Base-by-base conservation (phyloP, 2,797 vertebrate species). In the Champsocephalus esox region DNA sequence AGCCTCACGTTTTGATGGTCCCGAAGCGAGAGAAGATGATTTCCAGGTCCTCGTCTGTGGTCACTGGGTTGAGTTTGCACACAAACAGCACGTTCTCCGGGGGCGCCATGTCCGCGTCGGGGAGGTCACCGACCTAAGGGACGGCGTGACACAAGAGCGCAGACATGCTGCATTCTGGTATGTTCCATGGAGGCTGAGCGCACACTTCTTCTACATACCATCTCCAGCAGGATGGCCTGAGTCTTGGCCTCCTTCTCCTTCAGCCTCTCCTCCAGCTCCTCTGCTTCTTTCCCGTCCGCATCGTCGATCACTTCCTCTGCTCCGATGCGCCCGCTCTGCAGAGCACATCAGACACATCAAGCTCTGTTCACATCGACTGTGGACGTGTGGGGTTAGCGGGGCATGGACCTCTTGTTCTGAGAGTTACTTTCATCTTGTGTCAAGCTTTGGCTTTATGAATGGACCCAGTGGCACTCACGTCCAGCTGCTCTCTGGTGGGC, bases 1-100 rank as follows among this genome's bases (percentile, higher is more conserved):
- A 9, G 9, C 0, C 0, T 62, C 90, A 99, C 98, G 96, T 97
- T 94, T 96, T 96, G 84, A 99, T 98, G 70, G 90, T 12, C 43
- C 97, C 97, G 82, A 99, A 99, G 75, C 98, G 96, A 70, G 98
- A 98, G 84, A 99, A 99, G 92, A 99, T 99, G 79, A 99, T 97
- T 81, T 99, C 98, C 74, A 99, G 92, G 83, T 99, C 98, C 83
- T 99, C 97, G 70, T 98, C 98, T 19, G 97, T 98, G 83, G 98
- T 99, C 69, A 99, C 97, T 1, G 98, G 98, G 93, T 99, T 99
- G 69, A 99, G 92, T 85, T 99, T 99, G 89, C 98, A 98, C n/a
- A 99, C 97, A 93, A 98, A 99, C 5, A 99, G 90, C 12, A 99
- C 97, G 3, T 99, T 97, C 92, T 99, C 98, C 50, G 97, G 97